Conservation (phyloP, 35 echinoderm and acorn worm genomes). For the Hemicentrotus pulcherrimus region DNA sequence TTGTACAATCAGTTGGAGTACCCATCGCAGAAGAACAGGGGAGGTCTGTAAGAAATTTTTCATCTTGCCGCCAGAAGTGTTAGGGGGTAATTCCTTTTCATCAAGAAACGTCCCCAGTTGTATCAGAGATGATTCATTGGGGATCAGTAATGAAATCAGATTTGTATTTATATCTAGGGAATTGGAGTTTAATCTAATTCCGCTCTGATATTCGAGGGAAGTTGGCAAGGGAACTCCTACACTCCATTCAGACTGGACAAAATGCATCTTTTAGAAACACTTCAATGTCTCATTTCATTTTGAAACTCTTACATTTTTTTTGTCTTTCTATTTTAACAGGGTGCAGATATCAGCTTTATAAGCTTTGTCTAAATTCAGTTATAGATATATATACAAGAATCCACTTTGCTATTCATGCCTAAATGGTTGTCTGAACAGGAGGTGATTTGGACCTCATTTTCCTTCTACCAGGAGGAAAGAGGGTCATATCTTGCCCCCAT, state of each 20-base stretch:
- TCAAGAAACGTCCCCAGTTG: background rate
- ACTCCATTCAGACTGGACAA: background rate
- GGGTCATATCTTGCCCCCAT: background rate
- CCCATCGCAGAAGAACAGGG: background rate
- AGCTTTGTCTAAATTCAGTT: background rate
- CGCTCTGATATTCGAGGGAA: background rate
- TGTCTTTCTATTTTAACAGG: background rate
- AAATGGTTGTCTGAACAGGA: background rate
- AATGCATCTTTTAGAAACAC: too few relatives aligned
- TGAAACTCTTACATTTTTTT: too few relatives aligned
- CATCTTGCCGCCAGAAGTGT: conserved; percentile 33
- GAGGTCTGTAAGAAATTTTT: conserved; percentile 10
- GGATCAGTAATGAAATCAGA: background rate
- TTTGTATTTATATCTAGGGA: conserved; percentile 28
- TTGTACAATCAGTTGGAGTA: background rate
- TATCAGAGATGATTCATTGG: background rate
- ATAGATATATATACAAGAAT: background rate
- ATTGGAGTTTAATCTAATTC: conserved; percentile 42
- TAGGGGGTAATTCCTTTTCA: background rate
- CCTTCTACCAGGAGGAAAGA: background rate
- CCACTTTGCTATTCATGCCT: background rate
- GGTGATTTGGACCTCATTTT: background rate
- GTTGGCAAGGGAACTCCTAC: background rate
- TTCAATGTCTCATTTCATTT: too few relatives aligned
- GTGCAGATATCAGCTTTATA: background rate